Percentiles rank a stretch among this genome's conserved stretches.
phyloP scores from a whole-genome alignment of 2,888 invertebrate species.

The Macaria liturata region DNA sequence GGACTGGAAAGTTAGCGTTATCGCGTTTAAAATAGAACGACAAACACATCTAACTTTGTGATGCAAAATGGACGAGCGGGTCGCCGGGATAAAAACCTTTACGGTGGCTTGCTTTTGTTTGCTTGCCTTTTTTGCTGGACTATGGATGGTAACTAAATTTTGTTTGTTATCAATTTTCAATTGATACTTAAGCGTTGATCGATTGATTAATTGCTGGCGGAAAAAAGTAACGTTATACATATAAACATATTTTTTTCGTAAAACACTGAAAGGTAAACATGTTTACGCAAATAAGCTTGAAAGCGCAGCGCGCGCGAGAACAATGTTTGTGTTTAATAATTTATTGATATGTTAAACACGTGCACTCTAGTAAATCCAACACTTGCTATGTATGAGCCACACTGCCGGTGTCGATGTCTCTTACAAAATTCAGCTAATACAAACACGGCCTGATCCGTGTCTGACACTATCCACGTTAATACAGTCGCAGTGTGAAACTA shows the following conservation, averaged over 20 bases:
- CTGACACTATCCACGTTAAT: no score
- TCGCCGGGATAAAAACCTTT: slow-evolving; percentile 47
- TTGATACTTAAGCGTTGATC: no score
- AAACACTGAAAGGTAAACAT: slow-evolving; percentile 3
- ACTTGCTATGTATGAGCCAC: slow-evolving; percentile 19
- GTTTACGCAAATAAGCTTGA: slow-evolving; percentile 22
- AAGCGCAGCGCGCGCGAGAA: slow-evolving; percentile 17
- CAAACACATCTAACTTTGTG: slow-evolving; percentile 81
- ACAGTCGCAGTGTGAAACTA: background rate
- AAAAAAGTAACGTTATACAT: no score
- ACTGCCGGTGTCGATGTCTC: slow-evolving; percentile 1
- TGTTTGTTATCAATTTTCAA: no score
- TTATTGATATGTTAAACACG: slow-evolving; percentile 16
- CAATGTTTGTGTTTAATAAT: slow-evolving; percentile 25
- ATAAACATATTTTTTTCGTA: no score
- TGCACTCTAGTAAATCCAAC: slow-evolving; percentile 7
- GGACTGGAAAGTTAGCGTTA: slow-evolving; percentile 81
- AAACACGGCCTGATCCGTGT: background rate
- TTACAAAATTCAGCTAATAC: slow-evolving; percentile 6
- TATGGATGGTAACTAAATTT: no score
- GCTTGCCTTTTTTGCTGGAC: no score
- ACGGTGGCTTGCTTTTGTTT: slow-evolving; percentile 16
- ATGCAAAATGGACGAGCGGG: slow-evolving; percentile 75
- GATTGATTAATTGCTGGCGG: no score
- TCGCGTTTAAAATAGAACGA: slow-evolving; percentile 82